Base-by-base conservation (phyloP, 2,113 vertebrate species). In the Nothoprocta perdicaria region DNA sequence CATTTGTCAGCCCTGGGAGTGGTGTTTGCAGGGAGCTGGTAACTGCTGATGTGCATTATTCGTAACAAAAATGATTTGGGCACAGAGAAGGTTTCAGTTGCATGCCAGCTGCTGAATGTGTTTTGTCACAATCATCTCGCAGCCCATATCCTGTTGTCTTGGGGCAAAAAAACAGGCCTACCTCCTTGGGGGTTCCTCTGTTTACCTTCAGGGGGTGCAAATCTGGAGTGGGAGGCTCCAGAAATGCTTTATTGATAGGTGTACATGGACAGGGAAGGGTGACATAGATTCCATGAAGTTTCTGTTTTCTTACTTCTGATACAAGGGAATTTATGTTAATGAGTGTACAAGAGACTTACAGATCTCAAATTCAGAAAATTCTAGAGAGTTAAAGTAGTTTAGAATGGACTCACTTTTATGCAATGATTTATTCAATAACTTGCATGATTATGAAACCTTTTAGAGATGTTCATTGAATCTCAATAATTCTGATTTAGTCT, bases 211-310 rank as follows among this genome's bases (percentile, higher is more conserved):
- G 16, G 6, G 12, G 41, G 63, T 38, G n/a, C 23, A 38, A 5
- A 38, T 26, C 67, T 3, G 12, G 55, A 10, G 6, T 26, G 41
- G 45, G 14, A 83, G 22, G 38, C 9, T 24, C 6, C 43, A 57
- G 33, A 46, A 23, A 12, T 5, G 1, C 0, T 71, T 82, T 55
- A 13, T 63, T 5, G 12, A 2, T 10, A 2, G 46, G 35, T 62
- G 29, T 29, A 61, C 18, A 5, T 46, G 6, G 8, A 3, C 0
- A 0, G 3, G 40, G 7, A 67, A 61, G 24, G 16, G 33, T 71
- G 24, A 19, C 16, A 10, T 21, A 29, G 23, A 26, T 6, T 77
- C 29, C 12, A 18, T 31, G 13, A 1, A 11, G 8, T 10, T 78
- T 77, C 43, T 78, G 40, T 74, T 63, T 69, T 53, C 43, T 66